Evolutionary conservation across 2,797 vertebrate species (phyloP).

Genomic region (Hypotaenidia okinawae): DNA sequence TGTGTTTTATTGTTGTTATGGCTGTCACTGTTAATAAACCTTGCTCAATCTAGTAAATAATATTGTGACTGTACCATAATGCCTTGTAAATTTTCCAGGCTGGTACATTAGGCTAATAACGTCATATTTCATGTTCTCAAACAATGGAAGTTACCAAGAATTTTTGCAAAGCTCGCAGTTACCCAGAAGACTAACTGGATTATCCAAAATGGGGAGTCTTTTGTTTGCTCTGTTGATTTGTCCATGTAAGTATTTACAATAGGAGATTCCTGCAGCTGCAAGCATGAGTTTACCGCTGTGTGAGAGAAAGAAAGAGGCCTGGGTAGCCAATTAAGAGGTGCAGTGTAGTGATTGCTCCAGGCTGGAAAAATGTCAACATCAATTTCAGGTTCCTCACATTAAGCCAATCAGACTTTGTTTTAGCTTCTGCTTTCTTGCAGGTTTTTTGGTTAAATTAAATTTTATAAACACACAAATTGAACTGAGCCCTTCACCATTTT

Average conservation of each 20-base stretch:
- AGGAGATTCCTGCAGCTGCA: not conserved
- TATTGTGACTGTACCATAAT: conserved; percentile 18
- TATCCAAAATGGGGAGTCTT: not conserved
- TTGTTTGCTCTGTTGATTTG: conserved; percentile 14
- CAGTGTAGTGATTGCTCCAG: not conserved
- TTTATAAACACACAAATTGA: conserved; percentile 14
- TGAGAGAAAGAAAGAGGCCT: not conserved
- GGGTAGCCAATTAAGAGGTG: conserved; percentile 15
- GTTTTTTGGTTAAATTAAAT: conserved; percentile 38
- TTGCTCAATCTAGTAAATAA: conserved; percentile 1
- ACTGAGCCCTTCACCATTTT: not conserved
- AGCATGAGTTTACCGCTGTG: not conserved
- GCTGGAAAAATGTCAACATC: conserved; percentile 17
- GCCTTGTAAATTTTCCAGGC: conserved; percentile 5
- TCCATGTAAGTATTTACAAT: not conserved
- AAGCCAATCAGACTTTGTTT: conserved; percentile 5
- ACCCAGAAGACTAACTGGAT: conserved; percentile 26
- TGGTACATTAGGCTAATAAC: conserved; percentile 6
- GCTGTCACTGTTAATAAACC: conserved; percentile 51
- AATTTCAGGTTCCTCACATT: conserved; percentile 12
- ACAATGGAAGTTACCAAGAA: not conserved
- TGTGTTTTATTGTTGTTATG: not conserved
- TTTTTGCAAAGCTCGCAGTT: not conserved
- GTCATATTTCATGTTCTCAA: not conserved
- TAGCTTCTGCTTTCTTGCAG: not conserved